phyloP scores from a whole-genome alignment of 2,113 vertebrate species.

The Epinephelus lanceolatus region DNA sequence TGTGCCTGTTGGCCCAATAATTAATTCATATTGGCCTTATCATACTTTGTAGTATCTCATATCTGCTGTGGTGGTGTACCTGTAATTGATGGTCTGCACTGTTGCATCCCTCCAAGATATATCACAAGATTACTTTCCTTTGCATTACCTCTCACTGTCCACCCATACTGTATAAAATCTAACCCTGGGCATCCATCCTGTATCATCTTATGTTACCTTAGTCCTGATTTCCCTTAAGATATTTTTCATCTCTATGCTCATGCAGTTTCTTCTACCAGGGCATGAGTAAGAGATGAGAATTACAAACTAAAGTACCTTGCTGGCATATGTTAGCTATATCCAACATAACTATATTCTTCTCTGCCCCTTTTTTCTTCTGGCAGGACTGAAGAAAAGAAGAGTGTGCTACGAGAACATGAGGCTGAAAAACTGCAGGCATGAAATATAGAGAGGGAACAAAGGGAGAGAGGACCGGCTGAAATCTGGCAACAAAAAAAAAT shows the following conservation, averaged over 20 bases:
- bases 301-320: background rate
- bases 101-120: background rate
- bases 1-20: conserved; percentile 4
- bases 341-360: background rate
- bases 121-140: background rate
- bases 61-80: background rate
- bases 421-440: conserved; percentile 41
- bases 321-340: background rate
- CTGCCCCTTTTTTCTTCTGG: background rate
- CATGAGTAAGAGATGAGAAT: background rate
- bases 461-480: conserved; percentile 28
- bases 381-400: conserved; percentile 5
- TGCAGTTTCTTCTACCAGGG: background rate
- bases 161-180: background rate
- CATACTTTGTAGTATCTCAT: background rate
- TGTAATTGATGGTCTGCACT: conserved; percentile 9
- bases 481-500: conserved; percentile 44
- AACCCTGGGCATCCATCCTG: background rate
- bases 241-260: conserved; percentile 9
- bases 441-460: conserved; percentile 52
- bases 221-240: conserved; percentile 1
- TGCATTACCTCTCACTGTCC: background rate
- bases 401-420: conserved; percentile 9
- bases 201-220: background rate
- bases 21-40: conserved; percentile 23